Base-by-base conservation (phyloP, 2,113 vertebrate species). In the Canis aureus region DNA sequence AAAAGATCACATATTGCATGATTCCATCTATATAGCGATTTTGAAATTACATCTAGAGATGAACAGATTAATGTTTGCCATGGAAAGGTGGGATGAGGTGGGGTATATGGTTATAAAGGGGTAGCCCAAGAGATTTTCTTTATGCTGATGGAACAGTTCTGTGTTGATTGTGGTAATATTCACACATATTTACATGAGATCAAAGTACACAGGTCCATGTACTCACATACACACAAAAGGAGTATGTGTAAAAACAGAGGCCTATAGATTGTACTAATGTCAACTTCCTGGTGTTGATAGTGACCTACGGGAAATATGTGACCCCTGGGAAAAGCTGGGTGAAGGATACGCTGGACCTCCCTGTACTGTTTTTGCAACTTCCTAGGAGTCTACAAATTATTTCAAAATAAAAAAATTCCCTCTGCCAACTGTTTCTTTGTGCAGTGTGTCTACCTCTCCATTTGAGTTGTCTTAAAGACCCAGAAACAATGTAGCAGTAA, bases 341-440 rank as follows among this genome's bases (percentile, higher is more conserved):
- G 32, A 92, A 96, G 38, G 16, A 2, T 85, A 60, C 32, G 35
- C 12, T 74, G 55, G 59, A 91, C 55, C 80, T 95, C 20, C 57
- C 38, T 71, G 15, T 87, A 62, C n/a, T 91, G 51, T 88, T 91
- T 93, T 66, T 88, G 64, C 51, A 92, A 89, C 35, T 74, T 97
- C 67, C 73, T 67, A 51, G 92, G 73, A 92, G 16, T 69, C 17
- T 85, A 25, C 64, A 97, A 97, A 64, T 92, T 80, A 92, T 66
- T 92, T 81, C 15, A 92, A 94, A 92, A 73, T 53, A 53, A 94
- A 94, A 85, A 62, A 29, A 76, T 94, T 43, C 43, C 27, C 35
- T 66, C 76, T 78, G 13, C 83, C 73, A 69, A 69, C 83, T 94
- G 25, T 57, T 78, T 90, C 80, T 79, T 78, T 87, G 51, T 94